phyloP scores from a whole-genome alignment of 2,888 invertebrate species.

The Geophilus truncorum region DNA sequence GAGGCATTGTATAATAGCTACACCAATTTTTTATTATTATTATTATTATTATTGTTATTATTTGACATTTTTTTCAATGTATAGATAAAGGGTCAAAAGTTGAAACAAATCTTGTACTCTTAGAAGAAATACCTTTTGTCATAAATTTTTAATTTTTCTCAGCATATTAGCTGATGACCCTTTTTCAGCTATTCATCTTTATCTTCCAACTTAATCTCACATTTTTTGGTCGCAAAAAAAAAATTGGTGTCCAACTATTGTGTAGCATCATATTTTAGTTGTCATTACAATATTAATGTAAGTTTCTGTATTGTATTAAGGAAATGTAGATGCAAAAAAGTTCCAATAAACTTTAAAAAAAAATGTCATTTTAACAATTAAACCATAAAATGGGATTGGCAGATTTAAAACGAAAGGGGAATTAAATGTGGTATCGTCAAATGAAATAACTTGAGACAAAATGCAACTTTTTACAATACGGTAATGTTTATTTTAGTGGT shows the following conservation, averaged over 20 bases:
- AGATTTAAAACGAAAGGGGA: no score
- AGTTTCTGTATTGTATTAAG: slow-evolving; percentile 39
- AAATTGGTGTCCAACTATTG: slow-evolving; percentile 38
- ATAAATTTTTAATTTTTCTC: background rate
- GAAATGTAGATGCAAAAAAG: slow-evolving; percentile 37
- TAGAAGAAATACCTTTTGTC: slow-evolving; percentile 11
- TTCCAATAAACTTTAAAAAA: slow-evolving; percentile 32
- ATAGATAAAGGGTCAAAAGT: slow-evolving; percentile 31
- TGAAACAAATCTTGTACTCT: slow-evolving; percentile 2
- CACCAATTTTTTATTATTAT: slow-evolving; percentile 17
- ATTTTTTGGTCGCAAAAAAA: slow-evolving; percentile 37
- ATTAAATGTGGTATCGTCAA: no score
- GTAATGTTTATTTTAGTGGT: no score
- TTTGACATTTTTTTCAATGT: slow-evolving; percentile 31
- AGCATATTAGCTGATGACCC: background rate
- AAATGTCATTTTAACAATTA: slow-evolving; percentile 25
- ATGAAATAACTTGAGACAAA: no score
- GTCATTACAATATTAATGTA: slow-evolving; percentile 38
- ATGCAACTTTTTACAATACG: no score
- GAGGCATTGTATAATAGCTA: slow-evolving; percentile 12
- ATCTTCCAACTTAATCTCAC: slow-evolving; percentile 31
- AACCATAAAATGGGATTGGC: no score
- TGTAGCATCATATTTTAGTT: slow-evolving; percentile 39
- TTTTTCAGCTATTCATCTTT: slow-evolving; percentile 30
- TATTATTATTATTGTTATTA: no score